Conservation (phyloP, 2,113 vertebrate genomes). For the Butastur rufipennis region DNA sequence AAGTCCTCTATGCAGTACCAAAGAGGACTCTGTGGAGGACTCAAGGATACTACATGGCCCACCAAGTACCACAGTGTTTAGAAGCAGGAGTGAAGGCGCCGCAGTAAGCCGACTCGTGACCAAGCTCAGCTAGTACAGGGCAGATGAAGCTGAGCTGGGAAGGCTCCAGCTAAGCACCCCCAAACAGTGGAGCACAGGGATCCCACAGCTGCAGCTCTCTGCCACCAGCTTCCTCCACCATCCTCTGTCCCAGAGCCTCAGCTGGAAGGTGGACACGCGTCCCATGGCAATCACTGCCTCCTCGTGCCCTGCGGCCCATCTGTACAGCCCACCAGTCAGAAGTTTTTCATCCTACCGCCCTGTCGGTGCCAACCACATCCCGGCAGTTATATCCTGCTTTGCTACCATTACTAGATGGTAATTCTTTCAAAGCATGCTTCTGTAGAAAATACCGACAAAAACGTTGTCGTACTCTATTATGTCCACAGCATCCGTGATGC, state of each 20-base stretch:
- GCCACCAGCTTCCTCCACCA: background rate
- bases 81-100: background rate
- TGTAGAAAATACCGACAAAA: background rate
- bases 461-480: no score
- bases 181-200: background rate
- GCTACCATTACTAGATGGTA: background rate
- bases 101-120: background rate
- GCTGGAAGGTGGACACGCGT: background rate
- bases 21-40: background rate
- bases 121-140: background rate
- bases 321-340: background rate
- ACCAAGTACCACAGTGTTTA: background rate
- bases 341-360: background rate
- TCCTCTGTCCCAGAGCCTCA: background rate
- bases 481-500: background rate
- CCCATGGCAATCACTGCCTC: background rate
- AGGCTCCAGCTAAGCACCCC: background rate
- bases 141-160: background rate
- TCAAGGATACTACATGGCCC: background rate
- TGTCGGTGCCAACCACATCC: background rate
- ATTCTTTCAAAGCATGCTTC: background rate
- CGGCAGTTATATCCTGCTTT: background rate
- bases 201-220: background rate
- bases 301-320: background rate
- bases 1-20: background rate